Percentiles rank a stretch among this genome's conserved stretches.
Evolutionary conservation across 2,797 vertebrate genomes (phyloP).

Genomic region (Sphenopsis melanotis): DNA sequence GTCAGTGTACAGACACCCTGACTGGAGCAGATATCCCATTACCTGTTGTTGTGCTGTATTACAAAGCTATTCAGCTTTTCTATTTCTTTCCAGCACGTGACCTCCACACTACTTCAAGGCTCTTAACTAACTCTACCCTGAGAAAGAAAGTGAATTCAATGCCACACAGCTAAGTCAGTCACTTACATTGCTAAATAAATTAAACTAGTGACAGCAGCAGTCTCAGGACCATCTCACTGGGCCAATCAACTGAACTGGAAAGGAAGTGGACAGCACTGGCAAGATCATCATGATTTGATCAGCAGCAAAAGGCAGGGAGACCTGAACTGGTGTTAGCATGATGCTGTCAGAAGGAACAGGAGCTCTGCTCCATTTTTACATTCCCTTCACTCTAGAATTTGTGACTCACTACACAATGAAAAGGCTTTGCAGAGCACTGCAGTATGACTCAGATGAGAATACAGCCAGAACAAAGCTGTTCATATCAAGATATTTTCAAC

Average conservation of each 20-base stretch:
- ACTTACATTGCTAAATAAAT: background rate
- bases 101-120: background rate
- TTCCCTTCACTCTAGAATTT: constrained; percentile 48
- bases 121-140: background rate
- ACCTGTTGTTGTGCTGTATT: background rate
- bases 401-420: constrained; percentile 67
- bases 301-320: background rate
- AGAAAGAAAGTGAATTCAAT: background rate
- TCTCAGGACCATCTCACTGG: background rate
- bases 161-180: background rate
- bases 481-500: constrained; percentile 44
- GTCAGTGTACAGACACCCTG: background rate
- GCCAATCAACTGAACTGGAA: background rate
- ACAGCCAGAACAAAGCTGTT: constrained; percentile 50
- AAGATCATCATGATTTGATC: background rate
- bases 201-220: background rate
- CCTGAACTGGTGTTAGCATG: background rate
- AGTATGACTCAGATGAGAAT: constrained; percentile 67
- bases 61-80: background rate
- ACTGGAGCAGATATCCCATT: background rate
- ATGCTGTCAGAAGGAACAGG: background rate
- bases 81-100: background rate
- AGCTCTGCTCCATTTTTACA: constrained; percentile 51
- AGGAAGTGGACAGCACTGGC: background rate
- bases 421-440: constrained; percentile 65